Conservation (phyloP, 1,140 invertebrate genomes). For the Drosophila varians region DNA sequence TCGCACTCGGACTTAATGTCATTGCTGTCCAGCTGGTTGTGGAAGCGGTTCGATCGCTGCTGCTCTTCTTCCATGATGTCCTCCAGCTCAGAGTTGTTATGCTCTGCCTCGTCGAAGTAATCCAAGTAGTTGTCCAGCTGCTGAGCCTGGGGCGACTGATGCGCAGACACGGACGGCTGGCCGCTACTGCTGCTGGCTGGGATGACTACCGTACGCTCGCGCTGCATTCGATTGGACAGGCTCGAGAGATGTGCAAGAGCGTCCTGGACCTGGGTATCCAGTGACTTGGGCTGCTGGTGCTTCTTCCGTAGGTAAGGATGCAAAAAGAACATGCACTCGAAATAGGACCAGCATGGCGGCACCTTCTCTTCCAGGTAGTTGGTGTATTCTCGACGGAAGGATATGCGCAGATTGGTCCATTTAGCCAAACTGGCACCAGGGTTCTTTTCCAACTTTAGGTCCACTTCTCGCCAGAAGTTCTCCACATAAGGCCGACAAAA, state of each 20-base stretch:
- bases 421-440: conserved; percentile 82
- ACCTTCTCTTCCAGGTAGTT: conserved; percentile 80
- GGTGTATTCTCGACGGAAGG: conserved; percentile 77
- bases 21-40: conserved; percentile 64
- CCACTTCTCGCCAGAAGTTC: conserved; percentile 81
- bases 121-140: conserved; percentile 74
- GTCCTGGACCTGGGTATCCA: conserved; percentile 78
- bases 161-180: conserved; percentile 41
- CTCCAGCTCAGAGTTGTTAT: conserved; percentile 70
- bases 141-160: conserved; percentile 57
- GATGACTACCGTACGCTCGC: conserved; percentile 56
- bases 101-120: conserved; percentile 68
- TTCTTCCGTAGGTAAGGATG: conserved; percentile 80
- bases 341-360: conserved; percentile 80
- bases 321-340: conserved; percentile 80
- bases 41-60: conserved; percentile 50
- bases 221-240: conserved; percentile 71
- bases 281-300: conserved; percentile 71
- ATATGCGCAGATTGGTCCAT: conserved; percentile 81
- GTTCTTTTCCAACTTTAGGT: conserved; percentile 77
- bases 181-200: conserved; percentile 29
- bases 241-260: conserved; percentile 70
- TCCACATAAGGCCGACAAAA: conserved; percentile 81
- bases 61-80: conserved; percentile 74
- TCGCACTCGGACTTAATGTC: conserved; percentile 81